phyloP scores from a whole-genome alignment of 2,888 invertebrate genomes.

The Bembecia ichneumoniformis region DNA sequence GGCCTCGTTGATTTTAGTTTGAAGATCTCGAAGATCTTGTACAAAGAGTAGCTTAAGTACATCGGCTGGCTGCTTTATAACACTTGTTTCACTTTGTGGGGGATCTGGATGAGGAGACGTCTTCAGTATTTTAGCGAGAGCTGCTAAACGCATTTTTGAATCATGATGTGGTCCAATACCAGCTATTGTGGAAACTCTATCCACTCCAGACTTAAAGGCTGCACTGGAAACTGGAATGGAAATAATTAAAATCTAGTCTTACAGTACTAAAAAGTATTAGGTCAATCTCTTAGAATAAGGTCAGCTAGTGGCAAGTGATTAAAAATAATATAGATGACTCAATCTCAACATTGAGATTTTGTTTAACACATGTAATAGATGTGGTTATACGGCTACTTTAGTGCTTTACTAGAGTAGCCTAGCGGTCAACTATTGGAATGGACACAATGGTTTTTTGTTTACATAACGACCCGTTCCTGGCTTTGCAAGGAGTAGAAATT shows the following conservation, averaged over 20 bases:
- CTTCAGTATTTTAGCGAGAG: constrained; percentile 83
- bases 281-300: too few relatives aligned
- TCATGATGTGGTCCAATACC: constrained; percentile 60
- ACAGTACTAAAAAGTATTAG: too few relatives aligned
- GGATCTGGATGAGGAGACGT: constrained; percentile 84
- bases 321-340: too few relatives aligned
- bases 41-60: constrained; percentile 85
- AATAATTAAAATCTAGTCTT: neutral
- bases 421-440: too few relatives aligned
- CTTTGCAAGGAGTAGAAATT: too few relatives aligned
- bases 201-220: constrained; percentile 88
- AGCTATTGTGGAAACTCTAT: constrained; percentile 78
- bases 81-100: constrained; percentile 35
- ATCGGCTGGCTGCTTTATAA: constrained; percentile 70
- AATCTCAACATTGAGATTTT: too few relatives aligned
- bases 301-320: too few relatives aligned
- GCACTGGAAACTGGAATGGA: constrained; percentile 78
- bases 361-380: too few relatives aligned
- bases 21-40: constrained; percentile 86
- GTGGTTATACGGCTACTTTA: too few relatives aligned
- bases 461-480: too few relatives aligned
- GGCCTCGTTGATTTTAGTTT: constrained; percentile 94
- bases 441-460: too few relatives aligned
- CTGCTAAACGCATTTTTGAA: constrained; percentile 57
- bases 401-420: too few relatives aligned